Evolutionary conservation across 2,113 vertebrate genomes (phyloP).

Genomic region (Stegostoma tigrinum): DNA sequence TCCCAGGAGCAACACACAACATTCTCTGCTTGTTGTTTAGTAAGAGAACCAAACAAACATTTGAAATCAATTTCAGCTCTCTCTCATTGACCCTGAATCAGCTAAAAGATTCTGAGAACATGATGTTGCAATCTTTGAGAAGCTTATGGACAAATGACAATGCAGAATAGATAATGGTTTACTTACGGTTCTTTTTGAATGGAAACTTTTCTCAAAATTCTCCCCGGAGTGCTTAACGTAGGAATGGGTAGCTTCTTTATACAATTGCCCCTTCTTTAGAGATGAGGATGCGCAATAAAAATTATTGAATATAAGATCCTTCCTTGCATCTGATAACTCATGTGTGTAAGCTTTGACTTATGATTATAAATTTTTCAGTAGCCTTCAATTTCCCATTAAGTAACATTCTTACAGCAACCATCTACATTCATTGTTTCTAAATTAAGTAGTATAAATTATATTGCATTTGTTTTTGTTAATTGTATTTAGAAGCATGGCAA

Average conservation of each 20-base stretch:
- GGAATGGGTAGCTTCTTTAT: not conserved
- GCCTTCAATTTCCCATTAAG: constrained; percentile 9
- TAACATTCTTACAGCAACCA: not conserved
- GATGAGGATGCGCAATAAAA: not conserved
- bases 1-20: too few relatives aligned
- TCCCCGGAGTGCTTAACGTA: not conserved
- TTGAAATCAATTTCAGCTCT: not conserved
- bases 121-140: constrained; percentile 12
- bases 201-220: not conserved
- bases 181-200: not conserved
- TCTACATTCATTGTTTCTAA: constrained; percentile 13
- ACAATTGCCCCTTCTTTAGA: not conserved
- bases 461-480: not conserved
- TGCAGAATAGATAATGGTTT: not conserved
- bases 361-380: not conserved
- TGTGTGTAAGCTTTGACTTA: not conserved
- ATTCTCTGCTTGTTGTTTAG: not conserved
- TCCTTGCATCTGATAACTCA: not conserved
- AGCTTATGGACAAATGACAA: constrained; percentile 12
- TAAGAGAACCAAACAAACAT: not conserved
- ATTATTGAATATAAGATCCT: not conserved
- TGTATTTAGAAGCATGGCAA: not conserved
- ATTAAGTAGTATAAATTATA: constrained; percentile 4
- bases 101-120: not conserved
- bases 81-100: not conserved